These are phyloP conservation scores for Calonectris borealis DNA, from an alignment of 2,113 vertebrate genomes.

Conservation along the genomic window DNA sequence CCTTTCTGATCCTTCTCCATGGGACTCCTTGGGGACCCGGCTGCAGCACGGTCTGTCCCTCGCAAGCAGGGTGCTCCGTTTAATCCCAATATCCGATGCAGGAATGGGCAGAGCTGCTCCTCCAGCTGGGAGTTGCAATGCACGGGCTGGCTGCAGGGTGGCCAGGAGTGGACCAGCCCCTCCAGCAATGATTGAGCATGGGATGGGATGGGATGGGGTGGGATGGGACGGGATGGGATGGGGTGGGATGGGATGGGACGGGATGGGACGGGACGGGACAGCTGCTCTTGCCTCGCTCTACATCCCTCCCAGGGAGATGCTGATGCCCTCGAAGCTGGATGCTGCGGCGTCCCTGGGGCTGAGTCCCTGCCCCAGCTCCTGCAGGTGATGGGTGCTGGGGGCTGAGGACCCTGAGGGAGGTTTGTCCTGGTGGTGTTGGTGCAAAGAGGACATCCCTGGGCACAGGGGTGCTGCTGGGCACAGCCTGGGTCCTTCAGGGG, in stretches of 20 bases:
- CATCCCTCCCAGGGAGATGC: background rate
- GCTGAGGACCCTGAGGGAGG: background rate
- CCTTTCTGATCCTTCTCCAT: background rate
- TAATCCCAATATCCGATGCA: background rate
- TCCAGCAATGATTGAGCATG: accelerated
- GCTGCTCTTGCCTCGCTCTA: background rate
- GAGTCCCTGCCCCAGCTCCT: background rate
- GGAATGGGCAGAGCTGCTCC: background rate
- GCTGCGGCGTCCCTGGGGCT: accelerated
- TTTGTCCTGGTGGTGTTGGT: background rate
- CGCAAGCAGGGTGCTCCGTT: accelerated
- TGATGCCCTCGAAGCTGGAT: background rate
- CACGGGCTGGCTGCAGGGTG: accelerated
- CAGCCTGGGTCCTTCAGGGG: accelerated
- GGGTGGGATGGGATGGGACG: too few species aligned
- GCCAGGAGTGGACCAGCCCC: accelerated
- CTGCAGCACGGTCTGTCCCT: background rate
- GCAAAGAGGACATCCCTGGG: accelerated
- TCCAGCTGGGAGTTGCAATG: accelerated
- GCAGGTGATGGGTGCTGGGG: background rate
- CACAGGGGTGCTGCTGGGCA: background rate
- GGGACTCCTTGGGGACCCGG: accelerated
- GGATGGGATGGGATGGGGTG: too few species aligned
- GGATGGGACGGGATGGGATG: background rate
- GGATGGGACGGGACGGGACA: background rate